Evolutionary conservation across 1,140 invertebrate species (phyloP).

Genomic region (Cydia splendana): DNA sequence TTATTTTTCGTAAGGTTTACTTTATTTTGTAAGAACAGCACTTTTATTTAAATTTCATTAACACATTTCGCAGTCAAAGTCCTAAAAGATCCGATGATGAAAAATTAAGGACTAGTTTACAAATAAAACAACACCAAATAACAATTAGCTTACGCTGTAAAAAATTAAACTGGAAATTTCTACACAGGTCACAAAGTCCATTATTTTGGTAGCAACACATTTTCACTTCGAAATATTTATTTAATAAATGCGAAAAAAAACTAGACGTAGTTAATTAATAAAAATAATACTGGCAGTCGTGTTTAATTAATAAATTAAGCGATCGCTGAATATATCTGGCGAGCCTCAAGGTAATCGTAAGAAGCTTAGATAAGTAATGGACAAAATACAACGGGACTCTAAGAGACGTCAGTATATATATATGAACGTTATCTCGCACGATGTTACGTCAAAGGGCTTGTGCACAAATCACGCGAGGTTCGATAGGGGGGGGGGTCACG

Average conservation of each 20-base stretch:
- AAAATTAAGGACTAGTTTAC: background rate
- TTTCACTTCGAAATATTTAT: slow-evolving; percentile 46
- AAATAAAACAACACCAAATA: slow-evolving; percentile 26
- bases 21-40: too few species aligned
- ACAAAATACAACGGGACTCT: slow-evolving; percentile 69
- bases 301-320: slow-evolving; percentile 46
- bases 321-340: slow-evolving; percentile 59
- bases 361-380: slow-evolving; percentile 74
- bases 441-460: slow-evolving; percentile 78
- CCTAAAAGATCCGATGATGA: background rate
- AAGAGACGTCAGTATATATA: slow-evolving; percentile 76
- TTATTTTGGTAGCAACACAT: slow-evolving; percentile 75
- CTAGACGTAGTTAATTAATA: slow-evolving; percentile 10
- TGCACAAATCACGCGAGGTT: too few species aligned
- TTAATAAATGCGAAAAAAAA: slow-evolving; percentile 35
- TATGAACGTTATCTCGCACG: slow-evolving; percentile 71
- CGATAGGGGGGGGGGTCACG: too few species aligned
- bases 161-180: slow-evolving; percentile 66
- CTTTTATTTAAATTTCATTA: too few species aligned
- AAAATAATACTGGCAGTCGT: slow-evolving; percentile 3
- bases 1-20: too few species aligned
- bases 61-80: too few species aligned
- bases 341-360: slow-evolving; percentile 68
- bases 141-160: slow-evolving; percentile 66
- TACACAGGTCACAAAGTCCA: slow-evolving; percentile 72